Conservation (phyloP, 2,888 invertebrate species). For the Toxonevra muliebris region DNA sequence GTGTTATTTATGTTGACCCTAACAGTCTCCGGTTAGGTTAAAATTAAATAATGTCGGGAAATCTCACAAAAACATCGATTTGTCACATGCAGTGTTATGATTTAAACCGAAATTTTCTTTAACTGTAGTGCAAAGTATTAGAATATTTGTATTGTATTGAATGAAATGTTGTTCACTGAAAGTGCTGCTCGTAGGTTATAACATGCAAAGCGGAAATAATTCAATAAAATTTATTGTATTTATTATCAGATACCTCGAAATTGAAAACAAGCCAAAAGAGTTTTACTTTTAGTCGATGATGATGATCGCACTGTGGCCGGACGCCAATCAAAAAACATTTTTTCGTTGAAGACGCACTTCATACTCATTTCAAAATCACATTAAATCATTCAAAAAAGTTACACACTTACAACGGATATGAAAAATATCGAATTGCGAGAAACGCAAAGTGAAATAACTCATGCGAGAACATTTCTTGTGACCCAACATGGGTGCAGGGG, state of each 20-base stretch:
- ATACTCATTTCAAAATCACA: neutral
- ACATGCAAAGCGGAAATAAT: too few relatives aligned
- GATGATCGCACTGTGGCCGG: constrained; percentile 10
- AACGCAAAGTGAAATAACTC: constrained; percentile 57
- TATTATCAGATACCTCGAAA: constrained; percentile 40
- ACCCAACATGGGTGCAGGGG: constrained; percentile 49
- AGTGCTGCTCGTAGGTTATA: too few relatives aligned
- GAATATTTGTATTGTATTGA: too few relatives aligned
- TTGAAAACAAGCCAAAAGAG: constrained; percentile 42
- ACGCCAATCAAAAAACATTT: constrained; percentile 42
- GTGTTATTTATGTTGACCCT: too few relatives aligned
- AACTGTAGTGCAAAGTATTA: too few relatives aligned
- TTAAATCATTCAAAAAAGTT: neutral
- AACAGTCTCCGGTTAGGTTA: too few relatives aligned
- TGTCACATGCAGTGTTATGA: too few relatives aligned
- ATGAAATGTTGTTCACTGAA: too few relatives aligned
- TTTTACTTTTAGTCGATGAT: constrained; percentile 29
- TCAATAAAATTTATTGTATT: too few relatives aligned
- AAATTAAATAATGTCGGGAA: too few relatives aligned
- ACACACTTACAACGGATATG: constrained; percentile 54
- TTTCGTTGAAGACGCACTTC: constrained; percentile 16
- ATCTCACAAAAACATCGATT: too few relatives aligned
- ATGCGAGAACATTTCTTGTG: constrained; percentile 54
- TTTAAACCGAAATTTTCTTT: too few relatives aligned
- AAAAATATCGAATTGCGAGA: constrained; percentile 58